Evolutionary conservation across 2,888 invertebrate species (phyloP).

Genomic region (Drosophila bunnanda): DNA sequence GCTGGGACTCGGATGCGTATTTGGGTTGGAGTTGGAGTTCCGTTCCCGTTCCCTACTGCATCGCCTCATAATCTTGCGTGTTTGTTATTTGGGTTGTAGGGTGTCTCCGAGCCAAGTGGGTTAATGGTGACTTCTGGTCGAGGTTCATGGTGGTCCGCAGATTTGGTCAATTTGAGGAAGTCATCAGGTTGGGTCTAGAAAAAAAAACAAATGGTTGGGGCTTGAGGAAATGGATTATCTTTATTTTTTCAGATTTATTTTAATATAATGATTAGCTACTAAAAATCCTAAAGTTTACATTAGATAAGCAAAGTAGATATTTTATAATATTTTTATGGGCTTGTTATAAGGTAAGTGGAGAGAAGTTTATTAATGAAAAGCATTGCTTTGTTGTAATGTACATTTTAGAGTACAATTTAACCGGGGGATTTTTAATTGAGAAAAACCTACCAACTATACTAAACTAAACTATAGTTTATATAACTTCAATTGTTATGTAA

Average conservation of each 20-base stretch:
- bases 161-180: conserved; percentile 9
- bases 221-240: not conserved
- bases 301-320: not conserved
- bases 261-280: no score
- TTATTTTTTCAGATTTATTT: not conserved
- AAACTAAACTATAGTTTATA: no score
- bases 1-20: conserved; percentile 2
- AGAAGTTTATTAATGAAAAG: not conserved
- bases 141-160: conserved; percentile 19
- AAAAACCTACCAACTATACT: no score
- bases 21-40: conserved; percentile 34
- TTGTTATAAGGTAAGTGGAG: not conserved
- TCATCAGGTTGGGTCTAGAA: conserved; percentile 1
- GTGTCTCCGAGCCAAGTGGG: conserved; percentile 12
- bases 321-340: not conserved
- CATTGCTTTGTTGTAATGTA: not conserved
- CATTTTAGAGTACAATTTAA: not conserved
- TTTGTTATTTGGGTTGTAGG: conserved; percentile 34
- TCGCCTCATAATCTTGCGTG: conserved; percentile 40
- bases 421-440: not conserved
- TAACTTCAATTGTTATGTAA: no score
- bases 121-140: conserved; percentile 6
- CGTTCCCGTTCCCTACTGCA: conserved; percentile 14
- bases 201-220: not conserved
- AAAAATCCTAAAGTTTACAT: not conserved